Percentiles rank a stretch among this genome's conserved stretches.
phyloP scores from a whole-genome alignment of 2,113 vertebrate genomes.

The Mormyrus iriodes region DNA sequence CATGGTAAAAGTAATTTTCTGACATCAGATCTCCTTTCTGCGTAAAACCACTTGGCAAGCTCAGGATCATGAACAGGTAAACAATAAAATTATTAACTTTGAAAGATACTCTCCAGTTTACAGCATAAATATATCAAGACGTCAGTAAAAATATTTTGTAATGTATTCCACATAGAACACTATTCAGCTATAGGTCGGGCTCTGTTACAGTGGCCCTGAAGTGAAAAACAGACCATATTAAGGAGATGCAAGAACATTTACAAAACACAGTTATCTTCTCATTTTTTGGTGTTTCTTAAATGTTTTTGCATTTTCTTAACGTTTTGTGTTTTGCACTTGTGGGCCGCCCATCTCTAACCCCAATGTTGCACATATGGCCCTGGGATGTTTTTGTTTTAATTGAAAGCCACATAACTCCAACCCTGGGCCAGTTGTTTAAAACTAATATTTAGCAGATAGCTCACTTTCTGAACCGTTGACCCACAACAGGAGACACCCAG shows the following conservation, averaged over 20 bases:
- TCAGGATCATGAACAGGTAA: background rate
- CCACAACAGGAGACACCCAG: background rate
- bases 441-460: conserved; percentile 1
- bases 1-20: background rate
- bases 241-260: background rate
- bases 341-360: background rate
- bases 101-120: too few species aligned
- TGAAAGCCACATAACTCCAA: background rate
- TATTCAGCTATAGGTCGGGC: background rate
- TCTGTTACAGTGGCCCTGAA: background rate
- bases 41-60: background rate
- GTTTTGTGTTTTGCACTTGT: background rate
- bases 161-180: too few species aligned
- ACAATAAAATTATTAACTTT: background rate
- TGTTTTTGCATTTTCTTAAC: background rate
- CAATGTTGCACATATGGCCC: background rate
- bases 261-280: background rate
- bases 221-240: background rate
- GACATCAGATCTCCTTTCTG: background rate
- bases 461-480: background rate
- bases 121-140: too few species aligned
- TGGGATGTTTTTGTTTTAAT: background rate
- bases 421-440: background rate
- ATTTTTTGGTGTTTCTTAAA: background rate
- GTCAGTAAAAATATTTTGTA: too few species aligned